phyloP scores from a whole-genome alignment of 2,797 vertebrate genomes.

The Myripristis murdjan region DNA sequence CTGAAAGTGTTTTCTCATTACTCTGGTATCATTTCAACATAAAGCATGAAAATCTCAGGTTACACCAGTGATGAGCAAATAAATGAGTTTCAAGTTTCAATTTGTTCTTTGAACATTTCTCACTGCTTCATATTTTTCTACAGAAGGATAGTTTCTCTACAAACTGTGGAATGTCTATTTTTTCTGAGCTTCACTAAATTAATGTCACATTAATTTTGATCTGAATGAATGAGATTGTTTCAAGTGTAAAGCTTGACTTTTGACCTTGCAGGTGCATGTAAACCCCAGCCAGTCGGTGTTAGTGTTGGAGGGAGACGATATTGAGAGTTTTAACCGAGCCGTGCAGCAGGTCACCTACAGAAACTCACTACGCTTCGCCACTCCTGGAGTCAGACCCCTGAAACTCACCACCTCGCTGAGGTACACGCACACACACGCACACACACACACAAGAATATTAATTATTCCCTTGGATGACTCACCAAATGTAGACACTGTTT shows the following conservation, averaged over 20 bases:
- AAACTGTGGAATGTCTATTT: background rate
- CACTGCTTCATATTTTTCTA: background rate
- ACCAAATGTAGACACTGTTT: too few relatives aligned
- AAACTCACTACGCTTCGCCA: slow-evolving; percentile 97
- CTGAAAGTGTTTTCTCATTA: background rate
- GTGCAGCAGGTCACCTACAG: slow-evolving; percentile 99
- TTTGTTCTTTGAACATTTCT: background rate
- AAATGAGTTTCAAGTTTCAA: background rate
- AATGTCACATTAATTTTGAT: too few relatives aligned
- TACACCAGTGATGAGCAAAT: too few relatives aligned
- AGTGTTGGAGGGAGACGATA: slow-evolving; percentile 96
- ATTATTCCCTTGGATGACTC: too few relatives aligned
- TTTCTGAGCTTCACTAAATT: too few relatives aligned
- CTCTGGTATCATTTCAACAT: background rate
- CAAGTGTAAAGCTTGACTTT: slow-evolving; percentile 2
- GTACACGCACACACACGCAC: slow-evolving; percentile 76
- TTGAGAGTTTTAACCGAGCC: slow-evolving; percentile 97
- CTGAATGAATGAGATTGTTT: too few relatives aligned
- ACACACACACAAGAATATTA: slow-evolving; percentile 2
- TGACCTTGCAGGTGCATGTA: slow-evolving; percentile 91
- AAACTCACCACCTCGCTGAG: slow-evolving; percentile 94
- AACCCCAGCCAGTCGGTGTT: slow-evolving; percentile 98
- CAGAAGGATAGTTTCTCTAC: background rate
- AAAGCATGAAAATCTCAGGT: background rate
- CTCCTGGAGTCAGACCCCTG: slow-evolving; percentile 95